Percentiles rank a stretch among this genome's conserved stretches.
phyloP scores from a whole-genome alignment of 2,888 invertebrate genomes.

The Macrostomum cliftonense region DNA sequence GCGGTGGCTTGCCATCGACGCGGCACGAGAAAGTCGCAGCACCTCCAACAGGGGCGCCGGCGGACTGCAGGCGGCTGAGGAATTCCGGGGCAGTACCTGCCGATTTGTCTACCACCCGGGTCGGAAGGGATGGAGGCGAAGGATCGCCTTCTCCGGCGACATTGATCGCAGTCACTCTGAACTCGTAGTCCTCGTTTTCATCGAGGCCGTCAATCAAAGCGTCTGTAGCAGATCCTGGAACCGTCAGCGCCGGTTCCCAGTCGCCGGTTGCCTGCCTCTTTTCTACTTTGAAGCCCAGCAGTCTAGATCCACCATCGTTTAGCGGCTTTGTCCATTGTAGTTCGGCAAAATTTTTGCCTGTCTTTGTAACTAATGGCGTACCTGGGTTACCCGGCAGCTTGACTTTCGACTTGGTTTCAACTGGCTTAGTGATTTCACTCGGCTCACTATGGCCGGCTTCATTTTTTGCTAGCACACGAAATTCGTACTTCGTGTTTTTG shows the following conservation, averaged over 20 bases:
- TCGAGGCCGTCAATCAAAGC: constrained; percentile 46
- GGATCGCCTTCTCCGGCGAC: constrained; percentile 85
- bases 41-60: constrained; percentile 26
- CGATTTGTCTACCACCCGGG: constrained; percentile 26
- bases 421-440: constrained; percentile 57
- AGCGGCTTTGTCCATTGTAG: constrained; percentile 76
- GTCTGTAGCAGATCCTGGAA: constrained; percentile 37
- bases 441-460: constrained; percentile 89
- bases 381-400: constrained; percentile 62
- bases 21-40: constrained; percentile 25
- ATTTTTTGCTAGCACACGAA: constrained; percentile 72
- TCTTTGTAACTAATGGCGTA: constrained; percentile 63
- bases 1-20: constrained; percentile 22
- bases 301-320: constrained; percentile 73
- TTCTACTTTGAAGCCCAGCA: constrained; percentile 46
- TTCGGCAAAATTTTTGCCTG: constrained; percentile 77
- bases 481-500: constrained; percentile 83
- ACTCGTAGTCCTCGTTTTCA: constrained; percentile 80
- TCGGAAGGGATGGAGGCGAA: constrained; percentile 72
- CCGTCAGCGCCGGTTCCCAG: constrained; percentile 83
- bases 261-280: constrained; percentile 47
- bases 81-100: constrained; percentile 69
- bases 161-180: constrained; percentile 85
- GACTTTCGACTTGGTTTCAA: constrained; percentile 62
- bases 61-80: constrained; percentile 41